phyloP scores from a whole-genome alignment of 1,140 invertebrate genomes.

The Eumeta japonica region DNA sequence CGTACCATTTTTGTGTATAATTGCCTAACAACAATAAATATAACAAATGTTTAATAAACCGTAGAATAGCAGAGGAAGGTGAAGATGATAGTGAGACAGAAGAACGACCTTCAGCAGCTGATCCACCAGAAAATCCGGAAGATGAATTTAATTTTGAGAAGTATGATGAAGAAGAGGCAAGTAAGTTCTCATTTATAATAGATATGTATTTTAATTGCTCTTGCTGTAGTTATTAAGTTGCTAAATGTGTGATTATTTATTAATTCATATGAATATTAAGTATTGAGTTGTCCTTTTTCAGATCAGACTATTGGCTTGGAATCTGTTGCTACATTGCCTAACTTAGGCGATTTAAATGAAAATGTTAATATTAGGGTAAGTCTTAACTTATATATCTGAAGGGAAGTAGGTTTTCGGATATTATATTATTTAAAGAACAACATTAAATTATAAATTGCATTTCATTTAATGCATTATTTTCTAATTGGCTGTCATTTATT shows the following conservation, averaged over 20 bases:
- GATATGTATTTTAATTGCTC: conserved; percentile 6
- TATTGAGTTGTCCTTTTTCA: too few species aligned
- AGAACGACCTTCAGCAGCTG: conserved; percentile 28
- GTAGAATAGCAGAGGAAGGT: conserved; percentile 46
- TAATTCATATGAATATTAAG: conserved; percentile 7
- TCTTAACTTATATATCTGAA: too few species aligned
- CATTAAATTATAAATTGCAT: too few species aligned
- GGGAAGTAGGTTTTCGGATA: too few species aligned
- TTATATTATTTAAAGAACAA: too few species aligned
- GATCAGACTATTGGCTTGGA: conserved; percentile 48
- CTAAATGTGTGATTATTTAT: conserved; percentile 25
- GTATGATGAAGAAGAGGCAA: conserved; percentile 70
- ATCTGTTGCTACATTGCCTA: conserved; percentile 47
- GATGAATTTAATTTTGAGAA: conserved; percentile 75
- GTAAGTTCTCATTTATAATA: conserved; percentile 21
- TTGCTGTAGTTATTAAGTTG: conserved; percentile 9
- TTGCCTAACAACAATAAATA: conserved; percentile 15
- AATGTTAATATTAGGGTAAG: conserved; percentile 52
- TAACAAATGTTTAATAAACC: conserved; percentile 4
- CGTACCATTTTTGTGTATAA: conserved; percentile 16
- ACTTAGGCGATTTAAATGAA: conserved; percentile 49
- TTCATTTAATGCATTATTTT: too few species aligned
- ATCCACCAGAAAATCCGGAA: conserved; percentile 47
- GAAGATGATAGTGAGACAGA: conserved; percentile 55
- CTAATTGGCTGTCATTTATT: too few species aligned